These are phyloP conservation scores for Epinephelus coioides DNA, from an alignment of 2,797 vertebrate species.

Conservation along the genomic window DNA sequence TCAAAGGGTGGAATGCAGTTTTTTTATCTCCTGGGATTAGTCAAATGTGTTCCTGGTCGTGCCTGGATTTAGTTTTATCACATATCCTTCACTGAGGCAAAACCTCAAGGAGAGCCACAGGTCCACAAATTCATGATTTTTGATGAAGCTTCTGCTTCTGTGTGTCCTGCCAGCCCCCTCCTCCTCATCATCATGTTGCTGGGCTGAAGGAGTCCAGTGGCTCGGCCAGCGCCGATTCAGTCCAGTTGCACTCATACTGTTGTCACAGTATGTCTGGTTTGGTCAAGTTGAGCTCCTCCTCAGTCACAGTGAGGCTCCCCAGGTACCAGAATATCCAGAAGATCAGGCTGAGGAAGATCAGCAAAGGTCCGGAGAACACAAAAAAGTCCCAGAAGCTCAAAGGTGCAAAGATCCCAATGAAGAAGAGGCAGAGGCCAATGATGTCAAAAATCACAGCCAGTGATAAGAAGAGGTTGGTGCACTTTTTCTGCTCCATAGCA, in stretches of 20 bases:
- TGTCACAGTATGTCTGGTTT: conserved; percentile 58
- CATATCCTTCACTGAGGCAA: conserved; percentile 16
- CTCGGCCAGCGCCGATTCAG: neutral
- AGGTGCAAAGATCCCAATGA: conserved; percentile 87
- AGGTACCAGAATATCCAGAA: conserved; percentile 94
- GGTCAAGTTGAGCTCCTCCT: conserved; percentile 79
- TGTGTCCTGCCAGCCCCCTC: neutral
- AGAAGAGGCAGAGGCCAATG: conserved; percentile 84
- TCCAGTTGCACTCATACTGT: rapidly evolving
- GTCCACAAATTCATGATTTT: conserved; percentile 2
- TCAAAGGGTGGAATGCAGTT: conserved; percentile 7
- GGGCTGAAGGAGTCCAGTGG: neutral
- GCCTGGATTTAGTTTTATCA: conserved; percentile 25
- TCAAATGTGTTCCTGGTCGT: conserved; percentile 25
- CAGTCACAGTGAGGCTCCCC: conserved; percentile 85
- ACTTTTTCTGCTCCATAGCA: conserved; percentile 78
- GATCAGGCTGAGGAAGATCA: conserved; percentile 90
- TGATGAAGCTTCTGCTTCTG: neutral
- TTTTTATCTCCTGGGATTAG: conserved; percentile 46
- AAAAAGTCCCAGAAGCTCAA: conserved; percentile 93
- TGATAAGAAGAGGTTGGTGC: conserved; percentile 71
- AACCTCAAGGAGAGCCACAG: conserved; percentile 20
- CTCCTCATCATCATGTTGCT: neutral
- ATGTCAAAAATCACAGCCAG: conserved; percentile 87
- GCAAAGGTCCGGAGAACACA: conserved; percentile 87